Evolutionary conservation across 2,797 vertebrate genomes (phyloP).

Genomic region (Pangasius mekongensis): DNA sequence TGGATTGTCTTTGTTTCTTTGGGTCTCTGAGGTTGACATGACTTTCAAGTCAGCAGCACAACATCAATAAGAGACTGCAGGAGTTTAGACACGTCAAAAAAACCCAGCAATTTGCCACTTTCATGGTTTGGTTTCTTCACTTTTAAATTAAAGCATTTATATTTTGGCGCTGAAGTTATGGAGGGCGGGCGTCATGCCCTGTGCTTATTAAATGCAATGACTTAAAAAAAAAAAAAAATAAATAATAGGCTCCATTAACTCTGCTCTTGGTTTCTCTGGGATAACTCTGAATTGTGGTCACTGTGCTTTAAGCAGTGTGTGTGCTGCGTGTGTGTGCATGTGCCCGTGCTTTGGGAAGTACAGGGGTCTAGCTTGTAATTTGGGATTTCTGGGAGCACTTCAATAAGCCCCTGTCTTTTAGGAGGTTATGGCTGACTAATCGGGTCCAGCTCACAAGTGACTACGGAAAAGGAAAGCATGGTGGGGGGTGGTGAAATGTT

Average conservation of each 20-base stretch:
- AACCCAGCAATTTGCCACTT: slow-evolving; percentile 33
- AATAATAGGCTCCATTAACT: background rate
- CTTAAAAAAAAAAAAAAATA: slow-evolving; percentile 31
- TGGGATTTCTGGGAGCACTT: slow-evolving; percentile 61
- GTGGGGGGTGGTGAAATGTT: slow-evolving; percentile 46
- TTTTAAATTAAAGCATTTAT: slow-evolving; percentile 40
- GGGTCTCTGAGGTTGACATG: background rate
- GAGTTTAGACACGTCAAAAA: slow-evolving; percentile 41
- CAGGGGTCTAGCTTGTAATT: slow-evolving; percentile 65
- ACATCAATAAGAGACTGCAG: slow-evolving; percentile 40
- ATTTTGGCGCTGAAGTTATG: slow-evolving; percentile 28
- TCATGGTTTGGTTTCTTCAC: slow-evolving; percentile 34
- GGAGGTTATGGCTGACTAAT: slow-evolving; percentile 61
- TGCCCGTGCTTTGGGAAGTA: slow-evolving; percentile 46
- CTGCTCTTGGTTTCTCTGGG: slow-evolving; percentile 40
- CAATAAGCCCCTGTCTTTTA: slow-evolving; percentile 56
- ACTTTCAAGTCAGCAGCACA: background rate
- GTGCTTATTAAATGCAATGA: slow-evolving; percentile 52
- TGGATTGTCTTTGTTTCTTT: background rate
- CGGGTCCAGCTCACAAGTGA: slow-evolving; percentile 56
- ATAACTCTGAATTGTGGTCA: slow-evolving; percentile 42
- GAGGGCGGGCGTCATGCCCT: slow-evolving; percentile 17
- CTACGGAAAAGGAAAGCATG: slow-evolving; percentile 17
- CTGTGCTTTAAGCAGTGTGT: slow-evolving; percentile 40
- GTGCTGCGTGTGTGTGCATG: slow-evolving; percentile 10